Conservation (phyloP, 2,797 vertebrate species). For the Erpetoichthys calabaricus region DNA sequence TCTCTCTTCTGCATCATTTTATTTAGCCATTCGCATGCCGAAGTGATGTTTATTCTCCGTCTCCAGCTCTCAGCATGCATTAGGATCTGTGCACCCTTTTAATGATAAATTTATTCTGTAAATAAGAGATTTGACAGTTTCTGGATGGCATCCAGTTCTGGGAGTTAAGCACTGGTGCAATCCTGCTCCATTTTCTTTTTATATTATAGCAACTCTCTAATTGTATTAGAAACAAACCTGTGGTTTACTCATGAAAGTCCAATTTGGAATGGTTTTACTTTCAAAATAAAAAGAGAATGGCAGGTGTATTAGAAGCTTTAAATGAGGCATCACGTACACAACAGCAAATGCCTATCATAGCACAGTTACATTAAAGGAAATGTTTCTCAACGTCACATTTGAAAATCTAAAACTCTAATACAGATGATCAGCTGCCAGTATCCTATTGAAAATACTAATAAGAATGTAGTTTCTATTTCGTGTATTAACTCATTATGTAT, state of each 20-base stretch:
- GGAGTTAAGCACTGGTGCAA: conserved; percentile 8
- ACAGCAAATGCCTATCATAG: too few species aligned
- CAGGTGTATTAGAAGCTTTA: not conserved
- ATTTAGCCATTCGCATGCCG: not conserved
- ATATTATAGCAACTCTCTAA: conserved; percentile 8
- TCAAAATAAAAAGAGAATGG: conserved; percentile 7
- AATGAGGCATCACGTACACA: not conserved
- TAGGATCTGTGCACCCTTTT: conserved; percentile 1
- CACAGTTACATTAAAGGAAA: too few species aligned
- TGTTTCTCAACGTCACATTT: too few species aligned
- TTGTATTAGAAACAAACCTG: conserved; percentile 4
- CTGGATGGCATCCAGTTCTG: conserved; percentile 11
- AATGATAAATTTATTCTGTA: conserved; percentile 7
- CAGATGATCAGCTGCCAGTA: too few species aligned
- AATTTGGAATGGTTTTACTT: conserved; percentile 8
- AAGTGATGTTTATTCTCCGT: not conserved
- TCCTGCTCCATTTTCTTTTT: conserved; percentile 9
- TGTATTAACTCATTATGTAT: too few species aligned
- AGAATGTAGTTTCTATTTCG: too few species aligned
- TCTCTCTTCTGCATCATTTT: not conserved
- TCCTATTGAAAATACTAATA: too few species aligned
- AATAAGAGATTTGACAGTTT: conserved; percentile 10
- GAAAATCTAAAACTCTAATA: too few species aligned
- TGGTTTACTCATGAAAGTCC: conserved; percentile 12
- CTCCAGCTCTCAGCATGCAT: not conserved